These are phyloP conservation scores for Petrosia ficiformis DNA, from an alignment of 37 sponge, comb jelly and placozoan genomes.

Conservation along the genomic window DNA sequence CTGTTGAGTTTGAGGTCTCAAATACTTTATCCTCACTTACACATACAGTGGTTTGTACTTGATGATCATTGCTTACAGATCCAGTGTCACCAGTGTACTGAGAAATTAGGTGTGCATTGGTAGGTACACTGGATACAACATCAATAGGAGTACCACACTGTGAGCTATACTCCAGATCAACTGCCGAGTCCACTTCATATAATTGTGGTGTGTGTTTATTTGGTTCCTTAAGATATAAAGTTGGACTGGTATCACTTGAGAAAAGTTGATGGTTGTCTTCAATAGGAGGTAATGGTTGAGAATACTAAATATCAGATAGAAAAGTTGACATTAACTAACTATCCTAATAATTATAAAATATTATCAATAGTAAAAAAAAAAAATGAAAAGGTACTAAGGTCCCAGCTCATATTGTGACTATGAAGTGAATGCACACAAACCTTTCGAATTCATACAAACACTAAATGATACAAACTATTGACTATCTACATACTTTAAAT, in stretches of 20 bases:
- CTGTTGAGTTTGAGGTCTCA: not conserved
- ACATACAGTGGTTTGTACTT: too few species aligned
- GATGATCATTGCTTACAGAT: not conserved
- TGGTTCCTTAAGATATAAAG: too few species aligned
- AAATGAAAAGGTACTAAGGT: not conserved
- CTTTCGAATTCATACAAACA: not conserved
- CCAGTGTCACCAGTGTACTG: too few species aligned
- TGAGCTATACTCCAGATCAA: constrained; percentile 6
- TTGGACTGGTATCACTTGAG: not conserved
- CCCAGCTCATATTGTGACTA: not conserved
- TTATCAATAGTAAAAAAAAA: not conserved
- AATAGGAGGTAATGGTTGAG: constrained; percentile 9
- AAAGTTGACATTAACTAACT: too few species aligned
- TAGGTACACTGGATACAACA: not conserved
- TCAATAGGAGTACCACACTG: constrained; percentile 1
- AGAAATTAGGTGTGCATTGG: not conserved
- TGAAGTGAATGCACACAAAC: not conserved
- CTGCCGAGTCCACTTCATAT: constrained; percentile 7
- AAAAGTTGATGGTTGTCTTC: not conserved
- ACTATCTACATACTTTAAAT: too few species aligned
- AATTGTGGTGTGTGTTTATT: not conserved
- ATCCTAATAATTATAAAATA: too few species aligned
- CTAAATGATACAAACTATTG: not conserved
- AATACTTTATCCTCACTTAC: too few species aligned
- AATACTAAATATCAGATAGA: not conserved